Evolutionary conservation across 2,113 vertebrate genomes (phyloP), one percentile per base, ranked within the genome.

Genomic region (Phalacrocorax brasilianus): DNA sequence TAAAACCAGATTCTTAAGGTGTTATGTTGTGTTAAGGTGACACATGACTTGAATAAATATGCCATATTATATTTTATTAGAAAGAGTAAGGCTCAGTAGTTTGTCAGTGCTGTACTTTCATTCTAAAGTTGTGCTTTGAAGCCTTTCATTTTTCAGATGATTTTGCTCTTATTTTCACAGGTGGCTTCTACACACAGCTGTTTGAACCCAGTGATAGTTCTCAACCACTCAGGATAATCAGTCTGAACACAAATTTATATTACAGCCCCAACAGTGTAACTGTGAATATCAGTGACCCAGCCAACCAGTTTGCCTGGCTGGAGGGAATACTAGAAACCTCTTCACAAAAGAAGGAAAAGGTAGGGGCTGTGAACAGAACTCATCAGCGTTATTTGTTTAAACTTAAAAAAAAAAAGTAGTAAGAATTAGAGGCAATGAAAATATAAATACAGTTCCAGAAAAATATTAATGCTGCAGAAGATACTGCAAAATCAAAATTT

Each of bases 171-270:
- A 20, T 91, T 96, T 97, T 93, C 85, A 40, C 96, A 99, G 99
- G 99, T 80, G 99, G 99, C 24, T 99, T 99, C 97, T 99, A 99
- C 94, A 99, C 99, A 2, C 99, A 99, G 97, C 97, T 98, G 77
- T 98, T 98, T 24, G 95, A 97, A 79, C 94, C 97, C 12, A 97
- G 96, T 53, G 45, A 35, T 8, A 91, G 92, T 61, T 44, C 66
- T 86, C 95, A 95, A 8, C 74, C 94, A 38, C 96, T 99, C 68
- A 98, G 99, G 66, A 97, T 99, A 96, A 96, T 99, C 71, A 99
- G 99, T 96, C 97, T 99, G 76, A 99, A 99, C 97, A 99, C 99
- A 8, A 99, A 99, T 91, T 98, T 99, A 8, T 99, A 99, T 97
- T 99, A 99, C 53, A 89, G 98, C 61, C 99, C 99, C 8, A 97